These are phyloP conservation scores for Phorcus lineatus DNA, from an alignment of 2,888 invertebrate genomes.

Conservation along the genomic window DNA sequence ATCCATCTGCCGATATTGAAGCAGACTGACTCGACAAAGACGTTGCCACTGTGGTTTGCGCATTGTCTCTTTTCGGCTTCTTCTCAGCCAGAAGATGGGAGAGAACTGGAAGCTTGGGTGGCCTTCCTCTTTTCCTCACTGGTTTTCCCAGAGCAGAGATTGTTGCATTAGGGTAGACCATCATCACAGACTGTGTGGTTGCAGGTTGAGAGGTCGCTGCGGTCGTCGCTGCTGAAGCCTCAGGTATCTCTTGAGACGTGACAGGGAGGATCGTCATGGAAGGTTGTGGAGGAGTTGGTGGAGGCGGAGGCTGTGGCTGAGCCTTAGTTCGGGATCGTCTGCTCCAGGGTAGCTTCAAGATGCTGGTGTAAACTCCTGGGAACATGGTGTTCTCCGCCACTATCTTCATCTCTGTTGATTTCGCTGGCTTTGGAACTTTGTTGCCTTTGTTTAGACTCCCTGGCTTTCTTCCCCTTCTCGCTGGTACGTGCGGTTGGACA, in stretches of 20 bases:
- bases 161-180: slow-evolving; percentile 61
- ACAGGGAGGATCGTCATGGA: slow-evolving; percentile 17
- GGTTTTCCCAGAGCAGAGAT: slow-evolving; percentile 53
- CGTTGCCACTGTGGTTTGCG: slow-evolving; percentile 26
- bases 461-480: background rate
- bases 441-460: slow-evolving; percentile 12
- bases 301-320: slow-evolving; percentile 20
- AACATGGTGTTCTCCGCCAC: slow-evolving; percentile 63
- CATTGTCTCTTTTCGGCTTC: slow-evolving; percentile 33
- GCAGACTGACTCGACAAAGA: background rate
- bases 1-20: slow-evolving; percentile 16
- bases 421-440: slow-evolving; percentile 17
- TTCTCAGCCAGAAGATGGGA: slow-evolving; percentile 56
- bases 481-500: background rate
- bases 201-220: background rate
- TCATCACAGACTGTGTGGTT: slow-evolving; percentile 56
- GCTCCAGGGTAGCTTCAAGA: slow-evolving; percentile 68
- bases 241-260: background rate
- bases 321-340: slow-evolving; percentile 60
- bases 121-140: slow-evolving; percentile 58
- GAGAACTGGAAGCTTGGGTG: slow-evolving; percentile 62
- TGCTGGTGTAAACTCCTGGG: slow-evolving; percentile 68
- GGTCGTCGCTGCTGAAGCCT: background rate
- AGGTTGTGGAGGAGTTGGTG: background rate
- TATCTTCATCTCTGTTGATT: slow-evolving; percentile 58